These are phyloP conservation scores for Chrysaora quinquecirrha DNA, from an alignment of 30 jellyfish, hydroid and myxozoan genomes.

Conservation along the genomic window DNA sequence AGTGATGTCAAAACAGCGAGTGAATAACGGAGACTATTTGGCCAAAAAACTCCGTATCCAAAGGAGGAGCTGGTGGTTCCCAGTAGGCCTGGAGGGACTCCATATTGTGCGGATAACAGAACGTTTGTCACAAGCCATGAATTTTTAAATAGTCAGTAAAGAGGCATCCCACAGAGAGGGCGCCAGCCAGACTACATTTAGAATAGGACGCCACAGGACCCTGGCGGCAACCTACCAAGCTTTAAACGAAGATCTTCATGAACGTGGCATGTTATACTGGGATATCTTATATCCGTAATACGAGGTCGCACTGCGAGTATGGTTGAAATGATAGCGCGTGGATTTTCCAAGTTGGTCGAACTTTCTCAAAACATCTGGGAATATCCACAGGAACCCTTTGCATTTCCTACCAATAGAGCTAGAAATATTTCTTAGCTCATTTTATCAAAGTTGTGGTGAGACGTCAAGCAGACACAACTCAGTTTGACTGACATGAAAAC, in stretches of 20 bases:
- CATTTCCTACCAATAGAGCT: conserved; percentile 40
- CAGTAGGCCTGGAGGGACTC: conserved; percentile 65
- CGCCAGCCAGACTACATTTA: conserved; percentile 87
- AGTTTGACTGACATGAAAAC: too few species aligned
- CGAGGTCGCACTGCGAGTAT: conserved; percentile 68
- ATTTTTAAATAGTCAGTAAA: conserved; percentile 81
- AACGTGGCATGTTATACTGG: conserved; percentile 65
- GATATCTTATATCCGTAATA: conserved; percentile 57
- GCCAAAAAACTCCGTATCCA: conserved; percentile 26
- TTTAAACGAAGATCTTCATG: conserved; percentile 66
- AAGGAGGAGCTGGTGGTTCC: conserved; percentile 67
- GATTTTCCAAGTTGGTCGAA: conserved; percentile 55
- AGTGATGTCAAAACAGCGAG: conserved; percentile 4
- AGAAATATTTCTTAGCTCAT: conserved; percentile 55
- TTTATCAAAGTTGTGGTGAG: conserved; percentile 71
- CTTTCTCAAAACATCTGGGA: conserved; percentile 59
- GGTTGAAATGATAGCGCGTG: conserved; percentile 75
- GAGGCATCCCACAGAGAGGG: conserved; percentile 84
- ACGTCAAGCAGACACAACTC: conserved; percentile 75
- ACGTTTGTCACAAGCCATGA: conserved; percentile 72
- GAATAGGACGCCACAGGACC: conserved; percentile 81
- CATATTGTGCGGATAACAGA: conserved; percentile 53
- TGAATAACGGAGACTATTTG: conserved; percentile 30
- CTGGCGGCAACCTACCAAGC: conserved; percentile 84
- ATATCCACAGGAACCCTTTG: conserved; percentile 61